Base-by-base conservation (phyloP, 2,888 invertebrate genomes). In the Rhabditoides inermis region DNA sequence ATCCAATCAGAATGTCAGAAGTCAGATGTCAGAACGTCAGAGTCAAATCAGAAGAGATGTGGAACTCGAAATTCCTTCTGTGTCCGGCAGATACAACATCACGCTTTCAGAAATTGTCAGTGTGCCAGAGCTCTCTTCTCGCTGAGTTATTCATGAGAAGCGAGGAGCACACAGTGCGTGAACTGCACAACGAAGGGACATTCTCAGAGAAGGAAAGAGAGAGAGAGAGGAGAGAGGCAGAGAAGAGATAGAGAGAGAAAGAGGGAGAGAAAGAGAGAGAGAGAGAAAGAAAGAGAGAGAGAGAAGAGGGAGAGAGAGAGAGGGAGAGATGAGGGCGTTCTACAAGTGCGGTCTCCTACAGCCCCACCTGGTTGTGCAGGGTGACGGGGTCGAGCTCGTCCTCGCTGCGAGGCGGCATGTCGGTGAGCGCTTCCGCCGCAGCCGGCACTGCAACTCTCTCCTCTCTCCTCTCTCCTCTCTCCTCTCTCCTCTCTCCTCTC, bases 351-450 rank as follows among this genome's bases (percentile, higher is more conserved):
- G n/a, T n/a, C n/a, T n/a, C n/a, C n/a, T n/a, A n/a, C n/a, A n/a
- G n/a, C n/a, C n/a, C n/a, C n/a, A 53, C 58, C 79, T 94, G 87
- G 77, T 98, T 98, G 77, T 98, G 98, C 37, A 98, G 82, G 3
- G 95, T 94, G 0, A 98, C 90, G 3, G 92, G 91, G 78, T 98
- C 98, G 62, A 95, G 79, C 80, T 98, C 98, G 76, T 91, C 90
- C 78, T 98, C 95, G 7, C 89, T 86, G 60, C 98, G 67, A 0
- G 82, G 82, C 2, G 82, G 82, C 82, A 83, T 82, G 66, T 83
- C 82, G 4, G 81, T 81, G 56, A 82, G 67, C 2, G 81, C 79
- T 60, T 72, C 73, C n/a, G 60, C 55, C 6, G 76, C 75, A 10
- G 65, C 61, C 10, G 63, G 65, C 45, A 61, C 73, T 75, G 39